phyloP scores from a whole-genome alignment of 1,140 invertebrate genomes.

The Drosophila obscura region DNA sequence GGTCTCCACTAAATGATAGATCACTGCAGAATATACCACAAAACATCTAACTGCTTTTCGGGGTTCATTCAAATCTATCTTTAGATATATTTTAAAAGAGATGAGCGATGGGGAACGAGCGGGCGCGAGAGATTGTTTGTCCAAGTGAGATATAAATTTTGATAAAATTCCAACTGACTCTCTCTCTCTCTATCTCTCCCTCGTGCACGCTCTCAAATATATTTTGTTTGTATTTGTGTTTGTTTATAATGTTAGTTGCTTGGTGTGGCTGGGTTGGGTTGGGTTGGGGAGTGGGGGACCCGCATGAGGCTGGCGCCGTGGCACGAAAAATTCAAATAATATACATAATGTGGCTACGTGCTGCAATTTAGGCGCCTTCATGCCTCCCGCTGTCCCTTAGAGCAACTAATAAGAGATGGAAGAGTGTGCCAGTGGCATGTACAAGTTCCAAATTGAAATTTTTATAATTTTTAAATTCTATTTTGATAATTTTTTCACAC shows the following conservation, averaged over 20 bases:
- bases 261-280: background rate
- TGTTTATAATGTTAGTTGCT: constrained; percentile 61
- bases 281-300: constrained; percentile 13
- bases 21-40: constrained; percentile 22
- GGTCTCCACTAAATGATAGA: too few species aligned
- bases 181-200: constrained; percentile 1
- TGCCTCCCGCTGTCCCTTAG: constrained; percentile 36
- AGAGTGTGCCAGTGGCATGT: constrained; percentile 21
- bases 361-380: constrained; percentile 74
- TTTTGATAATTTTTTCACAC: too few species aligned
- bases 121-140: background rate
- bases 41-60: constrained; percentile 12
- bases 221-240: constrained; percentile 39
- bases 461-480: too few species aligned
- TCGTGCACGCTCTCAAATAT: constrained; percentile 11
- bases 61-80: background rate
- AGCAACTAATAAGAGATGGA: constrained; percentile 46
- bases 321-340: constrained; percentile 65
- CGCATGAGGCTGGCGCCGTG: constrained; percentile 65
- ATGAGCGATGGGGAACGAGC: too few species aligned
- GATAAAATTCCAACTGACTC: constrained; percentile 51
- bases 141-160: constrained; percentile 31
- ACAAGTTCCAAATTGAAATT: background rate
- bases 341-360: constrained; percentile 73
- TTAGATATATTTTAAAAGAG: too few species aligned